Evolutionary conservation across 2,113 vertebrate genomes (phyloP).

Genomic region (Mugil cephalus): DNA sequence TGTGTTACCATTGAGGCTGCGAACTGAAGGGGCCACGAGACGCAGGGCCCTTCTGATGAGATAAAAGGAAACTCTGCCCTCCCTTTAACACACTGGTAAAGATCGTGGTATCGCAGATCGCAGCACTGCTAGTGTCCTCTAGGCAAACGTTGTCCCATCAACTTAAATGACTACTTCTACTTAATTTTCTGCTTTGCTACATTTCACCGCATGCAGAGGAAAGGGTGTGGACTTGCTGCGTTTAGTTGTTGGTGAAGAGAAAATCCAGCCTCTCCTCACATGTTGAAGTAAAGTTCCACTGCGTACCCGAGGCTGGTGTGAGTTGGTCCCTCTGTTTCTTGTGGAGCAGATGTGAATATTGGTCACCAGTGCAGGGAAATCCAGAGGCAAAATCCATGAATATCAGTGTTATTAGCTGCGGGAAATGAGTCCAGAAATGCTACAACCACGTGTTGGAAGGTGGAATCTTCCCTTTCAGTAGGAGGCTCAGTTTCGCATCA

Average conservation of each 20-base stretch:
- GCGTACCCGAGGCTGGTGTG: background rate
- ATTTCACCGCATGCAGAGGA: slow-evolving; percentile 27
- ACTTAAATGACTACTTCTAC: background rate
- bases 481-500: background rate
- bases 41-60: background rate
- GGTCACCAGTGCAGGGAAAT: slow-evolving; percentile 17
- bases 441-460: slow-evolving; percentile 6
- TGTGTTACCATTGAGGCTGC: slow-evolving; percentile 72
- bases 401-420: background rate
- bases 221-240: background rate
- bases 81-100: background rate
- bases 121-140: background rate
- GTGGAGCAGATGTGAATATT: background rate
- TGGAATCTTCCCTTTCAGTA: slow-evolving; percentile 25
- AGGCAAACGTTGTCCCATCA: background rate
- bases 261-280: background rate
- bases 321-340: background rate
- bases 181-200: slow-evolving; percentile 8
- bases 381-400: slow-evolving; percentile 37
- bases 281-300: background rate
- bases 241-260: background rate
- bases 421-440: slow-evolving; percentile 1
- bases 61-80: slow-evolving; percentile 20
- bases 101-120: slow-evolving; percentile 19
- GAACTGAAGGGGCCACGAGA: slow-evolving; percentile 1